A percentile compares a stretch with the other conserved stretches of the same genome.
Evolutionary conservation across 2,797 vertebrate species (phyloP).

Genomic region (Crotalus adamanteus): DNA sequence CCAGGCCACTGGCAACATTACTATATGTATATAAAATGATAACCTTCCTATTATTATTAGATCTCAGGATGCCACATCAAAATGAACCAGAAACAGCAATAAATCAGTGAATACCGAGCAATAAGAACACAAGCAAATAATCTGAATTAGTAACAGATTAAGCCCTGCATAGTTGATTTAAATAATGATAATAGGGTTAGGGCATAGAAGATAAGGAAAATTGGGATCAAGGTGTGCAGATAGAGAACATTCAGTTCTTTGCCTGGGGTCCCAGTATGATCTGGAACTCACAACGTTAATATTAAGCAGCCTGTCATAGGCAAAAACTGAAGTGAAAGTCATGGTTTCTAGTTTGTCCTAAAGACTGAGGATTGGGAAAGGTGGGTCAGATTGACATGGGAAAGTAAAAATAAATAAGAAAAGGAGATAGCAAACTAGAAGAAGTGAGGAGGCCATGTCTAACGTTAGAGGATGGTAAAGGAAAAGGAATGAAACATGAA

Average conservation of each 20-base stretch:
- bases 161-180: not conserved
- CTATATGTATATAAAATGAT: not conserved
- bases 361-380: not conserved
- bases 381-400: too few relatives aligned
- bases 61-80: not conserved
- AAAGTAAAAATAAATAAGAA: not conserved
- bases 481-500: not conserved
- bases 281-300: not conserved
- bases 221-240: not conserved
- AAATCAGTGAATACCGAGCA: not conserved
- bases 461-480: not conserved
- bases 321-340: not conserved
- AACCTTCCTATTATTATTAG: not conserved
- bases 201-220: too few relatives aligned
- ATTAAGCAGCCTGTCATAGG: not conserved
- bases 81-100: not conserved
- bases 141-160: not conserved
- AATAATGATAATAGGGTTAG: not conserved
- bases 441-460: not conserved
- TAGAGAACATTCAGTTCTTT: not conserved
- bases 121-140: not conserved
- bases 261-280: not conserved
- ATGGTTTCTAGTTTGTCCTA: not conserved
- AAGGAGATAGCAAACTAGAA: not conserved
- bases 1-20: too few relatives aligned